A percentile compares a stretch with the other conserved stretches of the same genome.
These are phyloP conservation scores for Mesorhabditis spiculigera DNA, from an alignment of 2,888 invertebrate species.

Conservation along the genomic window DNA sequence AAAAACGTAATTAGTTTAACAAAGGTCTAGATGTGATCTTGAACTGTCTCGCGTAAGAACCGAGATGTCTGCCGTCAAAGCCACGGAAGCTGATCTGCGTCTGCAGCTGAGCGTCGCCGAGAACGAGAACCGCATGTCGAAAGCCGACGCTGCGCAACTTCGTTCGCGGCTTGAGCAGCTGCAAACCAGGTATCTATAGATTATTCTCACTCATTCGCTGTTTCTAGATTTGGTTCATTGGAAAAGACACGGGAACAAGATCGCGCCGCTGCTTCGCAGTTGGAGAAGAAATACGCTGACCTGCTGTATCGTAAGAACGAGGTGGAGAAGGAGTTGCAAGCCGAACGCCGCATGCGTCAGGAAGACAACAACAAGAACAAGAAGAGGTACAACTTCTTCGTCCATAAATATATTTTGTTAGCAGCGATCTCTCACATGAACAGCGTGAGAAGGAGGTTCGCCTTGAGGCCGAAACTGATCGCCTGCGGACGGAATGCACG, in stretches of 20 bases:
- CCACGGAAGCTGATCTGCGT: slow-evolving; percentile 72
- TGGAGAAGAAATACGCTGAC: slow-evolving; percentile 80
- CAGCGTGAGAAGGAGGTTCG: slow-evolving; percentile 35
- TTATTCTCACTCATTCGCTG: neutral
- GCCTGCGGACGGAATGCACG: slow-evolving; percentile 28
- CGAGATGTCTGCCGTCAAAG: slow-evolving; percentile 74
- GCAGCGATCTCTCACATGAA: slow-evolving; percentile 30
- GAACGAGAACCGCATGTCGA: slow-evolving; percentile 70
- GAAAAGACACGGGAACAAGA: slow-evolving; percentile 74
- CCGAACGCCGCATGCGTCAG: slow-evolving; percentile 64
- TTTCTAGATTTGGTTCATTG: slow-evolving; percentile 71
- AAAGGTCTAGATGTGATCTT: slow-evolving; percentile 8
- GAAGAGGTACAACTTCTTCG: neutral
- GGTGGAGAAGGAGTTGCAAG: slow-evolving; percentile 72
- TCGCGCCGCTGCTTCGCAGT: slow-evolving; percentile 71
- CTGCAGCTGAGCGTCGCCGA: slow-evolving; percentile 68
- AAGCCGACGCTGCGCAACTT: slow-evolving; percentile 74
- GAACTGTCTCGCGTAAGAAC: slow-evolving; percentile 73
- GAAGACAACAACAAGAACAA: slow-evolving; percentile 65
- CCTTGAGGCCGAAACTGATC: slow-evolving; percentile 34
- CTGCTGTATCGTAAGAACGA: slow-evolving; percentile 76
- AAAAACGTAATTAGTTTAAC: slow-evolving; percentile 1
- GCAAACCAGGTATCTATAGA: slow-evolving; percentile 72
- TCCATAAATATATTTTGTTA: slow-evolving; percentile 10
- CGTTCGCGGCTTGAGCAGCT: slow-evolving; percentile 83